Evolutionary conservation across 2,797 vertebrate species (phyloP), one percentile per base, ranked within the genome.

Genomic region (Otolemur crassicaudatus): DNA sequence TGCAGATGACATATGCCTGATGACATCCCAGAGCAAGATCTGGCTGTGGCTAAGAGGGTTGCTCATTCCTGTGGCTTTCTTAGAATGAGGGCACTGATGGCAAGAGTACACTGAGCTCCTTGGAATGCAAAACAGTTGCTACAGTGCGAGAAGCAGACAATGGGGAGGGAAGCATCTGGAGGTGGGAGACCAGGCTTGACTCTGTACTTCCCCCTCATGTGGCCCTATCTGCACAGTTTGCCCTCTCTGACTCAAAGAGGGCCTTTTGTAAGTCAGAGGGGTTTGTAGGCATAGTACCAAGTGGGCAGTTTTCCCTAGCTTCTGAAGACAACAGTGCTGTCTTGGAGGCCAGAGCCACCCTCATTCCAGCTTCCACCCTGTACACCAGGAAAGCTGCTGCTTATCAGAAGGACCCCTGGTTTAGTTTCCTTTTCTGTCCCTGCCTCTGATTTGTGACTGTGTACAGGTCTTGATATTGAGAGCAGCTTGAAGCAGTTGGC

Each of bases 401-500:
- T 73, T 86, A 22, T 73, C 10, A 2, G 82, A 49, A 37, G 53
- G 31, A 53, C 56, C 46, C n/a, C 5, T 23, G 22, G 8, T 70
- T 87, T 81, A 87, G 73, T 75, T 94, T 92, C 49, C 7, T 19
- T 70, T 81, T 91, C 25, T 94, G 13, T 70, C 1, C 34, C 16
- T 34, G 8, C 49, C 49, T 77, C 40, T 5, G 0, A 3, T 92
- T 17, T 95, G 5, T 87, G 53, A 56, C 25, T 70, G 1, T 81
- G 0, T 80, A 73, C 72, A 99, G 99, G 99, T 88, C 98, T 99
- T 98, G 99, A 99, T 98, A 99, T 99, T 3, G 99, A 99, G 98
- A 99, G 99, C 98, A 99, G 99, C 98, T 98, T 99, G 99, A 99
- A 99, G 96, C 99, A 99, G 97, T 98, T 99, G 98, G 99, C 99